Conservation (phyloP, 2,113 vertebrate genomes). For the Ceyx margarethae region DNA sequence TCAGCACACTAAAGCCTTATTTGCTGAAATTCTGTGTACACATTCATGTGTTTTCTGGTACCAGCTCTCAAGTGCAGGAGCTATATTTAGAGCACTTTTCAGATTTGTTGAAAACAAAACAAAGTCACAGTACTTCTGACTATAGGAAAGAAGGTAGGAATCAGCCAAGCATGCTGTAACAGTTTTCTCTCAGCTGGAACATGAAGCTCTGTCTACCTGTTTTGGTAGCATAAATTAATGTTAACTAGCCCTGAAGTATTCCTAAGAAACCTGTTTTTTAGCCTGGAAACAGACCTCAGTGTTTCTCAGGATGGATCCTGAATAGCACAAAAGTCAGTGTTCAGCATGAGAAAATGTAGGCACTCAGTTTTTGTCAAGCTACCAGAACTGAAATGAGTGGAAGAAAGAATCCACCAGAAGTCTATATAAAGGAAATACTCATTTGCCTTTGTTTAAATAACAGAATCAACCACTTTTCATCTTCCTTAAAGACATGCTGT, state of each 20-base stretch:
- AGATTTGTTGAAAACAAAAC: conserved; percentile 46
- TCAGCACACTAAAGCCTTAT: neutral
- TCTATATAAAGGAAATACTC: neutral
- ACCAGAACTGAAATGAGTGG: neutral
- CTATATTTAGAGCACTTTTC: conserved; percentile 54
- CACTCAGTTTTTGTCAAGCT: neutral
- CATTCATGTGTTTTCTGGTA: neutral
- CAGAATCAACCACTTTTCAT: neutral
- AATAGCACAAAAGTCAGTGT: neutral
- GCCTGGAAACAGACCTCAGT: neutral
- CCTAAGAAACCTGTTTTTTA: neutral
- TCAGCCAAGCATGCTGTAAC: neutral
- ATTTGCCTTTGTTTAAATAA: neutral
- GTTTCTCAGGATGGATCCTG: neutral
- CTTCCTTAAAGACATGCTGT: neutral
- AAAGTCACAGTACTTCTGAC: conserved; percentile 46
- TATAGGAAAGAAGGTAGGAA: conserved; percentile 53
- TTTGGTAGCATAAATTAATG: conserved; percentile 31
- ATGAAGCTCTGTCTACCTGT: conserved; percentile 26
- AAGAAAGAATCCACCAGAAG: neutral
- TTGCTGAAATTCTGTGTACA: conserved; percentile 37
- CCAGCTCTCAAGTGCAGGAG: neutral
- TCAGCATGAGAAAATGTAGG: neutral
- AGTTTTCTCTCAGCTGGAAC: conserved; percentile 16
- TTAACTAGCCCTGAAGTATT: conserved; percentile 15